These are phyloP conservation scores for Alethe diademata DNA, from an alignment of 2,113 vertebrate species.

Conservation along the genomic window DNA sequence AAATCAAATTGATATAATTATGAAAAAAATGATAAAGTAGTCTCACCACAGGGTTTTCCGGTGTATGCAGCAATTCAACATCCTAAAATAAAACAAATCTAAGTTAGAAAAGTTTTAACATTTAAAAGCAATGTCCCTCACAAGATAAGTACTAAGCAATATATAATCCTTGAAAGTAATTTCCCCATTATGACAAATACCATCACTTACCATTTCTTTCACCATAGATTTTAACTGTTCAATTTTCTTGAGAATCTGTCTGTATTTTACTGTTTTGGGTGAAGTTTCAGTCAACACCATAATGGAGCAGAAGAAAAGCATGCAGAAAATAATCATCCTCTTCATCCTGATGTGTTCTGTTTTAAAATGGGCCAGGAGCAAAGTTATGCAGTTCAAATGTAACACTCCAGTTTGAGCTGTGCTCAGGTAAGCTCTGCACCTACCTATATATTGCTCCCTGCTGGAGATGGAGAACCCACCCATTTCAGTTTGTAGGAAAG, in stretches of 20 bases:
- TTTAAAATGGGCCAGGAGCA: background rate
- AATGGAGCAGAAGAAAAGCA: conserved; percentile 58
- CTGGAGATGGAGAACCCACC: conserved; percentile 87
- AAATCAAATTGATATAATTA: background rate
- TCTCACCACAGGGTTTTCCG: conserved; percentile 73
- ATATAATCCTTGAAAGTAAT: background rate
- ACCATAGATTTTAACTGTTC: conserved; percentile 14
- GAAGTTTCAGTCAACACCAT: background rate
- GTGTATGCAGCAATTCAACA: conserved; percentile 61
- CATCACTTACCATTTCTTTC: conserved; percentile 66
- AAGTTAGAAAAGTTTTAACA: conserved; percentile 37
- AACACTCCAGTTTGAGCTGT: conserved; percentile 69
- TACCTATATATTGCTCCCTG: conserved; percentile 91
- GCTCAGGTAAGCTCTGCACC: conserved; percentile 72
- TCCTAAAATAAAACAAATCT: conserved; percentile 70
- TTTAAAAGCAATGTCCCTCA: background rate
- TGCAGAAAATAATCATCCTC: conserved; percentile 52
- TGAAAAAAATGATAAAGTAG: conserved; percentile 16
- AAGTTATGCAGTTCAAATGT: conserved; percentile 63
- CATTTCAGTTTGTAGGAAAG: conserved; percentile 86
- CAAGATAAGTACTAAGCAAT: background rate
- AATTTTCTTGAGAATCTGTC: conserved; percentile 42
- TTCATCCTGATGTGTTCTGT: conserved; percentile 61
- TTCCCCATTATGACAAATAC: background rate
- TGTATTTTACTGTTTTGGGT: conserved; percentile 18